phyloP scores from a whole-genome alignment of 1,140 invertebrate species.

The Lepidotrigona ventralis region DNA sequence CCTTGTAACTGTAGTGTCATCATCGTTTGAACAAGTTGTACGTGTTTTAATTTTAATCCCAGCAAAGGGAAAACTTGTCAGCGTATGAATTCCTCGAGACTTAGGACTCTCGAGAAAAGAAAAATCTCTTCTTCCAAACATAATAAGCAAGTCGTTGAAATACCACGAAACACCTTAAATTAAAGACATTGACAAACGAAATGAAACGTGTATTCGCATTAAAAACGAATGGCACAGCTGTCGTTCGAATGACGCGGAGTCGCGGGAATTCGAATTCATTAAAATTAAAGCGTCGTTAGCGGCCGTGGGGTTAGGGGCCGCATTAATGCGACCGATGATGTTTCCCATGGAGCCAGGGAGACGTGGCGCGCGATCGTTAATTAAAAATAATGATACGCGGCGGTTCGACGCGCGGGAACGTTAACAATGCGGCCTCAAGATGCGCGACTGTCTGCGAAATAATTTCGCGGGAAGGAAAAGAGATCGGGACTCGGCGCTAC shows the following conservation, averaged over 20 bases:
- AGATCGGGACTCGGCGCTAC: conserved; percentile 4
- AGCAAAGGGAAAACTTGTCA: no score
- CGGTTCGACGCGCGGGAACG: conserved; percentile 36
- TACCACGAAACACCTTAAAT: not conserved
- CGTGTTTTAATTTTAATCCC: no score
- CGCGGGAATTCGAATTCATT: conserved; percentile 56
- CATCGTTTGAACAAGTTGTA: not conserved
- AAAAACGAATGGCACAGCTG: not conserved
- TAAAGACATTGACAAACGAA: not conserved
- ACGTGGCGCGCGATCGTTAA: conserved; percentile 56
- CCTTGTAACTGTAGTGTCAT: not conserved
- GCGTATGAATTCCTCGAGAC: no score
- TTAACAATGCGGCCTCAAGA: conserved; percentile 56
- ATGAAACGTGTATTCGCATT: not conserved
- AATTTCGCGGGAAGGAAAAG: conserved; percentile 15
- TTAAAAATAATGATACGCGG: conserved; percentile 63
- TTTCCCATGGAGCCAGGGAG: conserved; percentile 44
- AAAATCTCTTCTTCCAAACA: no score
- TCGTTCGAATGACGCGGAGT: not conserved
- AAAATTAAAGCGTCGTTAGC: conserved; percentile 64
- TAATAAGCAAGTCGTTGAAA: no score
- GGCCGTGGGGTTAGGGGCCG: not conserved
- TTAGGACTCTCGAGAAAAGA: no score
- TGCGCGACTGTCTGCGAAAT: conserved; percentile 54
- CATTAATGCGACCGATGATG: conserved; percentile 59